A percentile compares a stretch with the other conserved stretches of the same genome.
These are phyloP conservation scores for Pyrgus malvae DNA, from an alignment of 2,888 invertebrate genomes.

Conservation along the genomic window DNA sequence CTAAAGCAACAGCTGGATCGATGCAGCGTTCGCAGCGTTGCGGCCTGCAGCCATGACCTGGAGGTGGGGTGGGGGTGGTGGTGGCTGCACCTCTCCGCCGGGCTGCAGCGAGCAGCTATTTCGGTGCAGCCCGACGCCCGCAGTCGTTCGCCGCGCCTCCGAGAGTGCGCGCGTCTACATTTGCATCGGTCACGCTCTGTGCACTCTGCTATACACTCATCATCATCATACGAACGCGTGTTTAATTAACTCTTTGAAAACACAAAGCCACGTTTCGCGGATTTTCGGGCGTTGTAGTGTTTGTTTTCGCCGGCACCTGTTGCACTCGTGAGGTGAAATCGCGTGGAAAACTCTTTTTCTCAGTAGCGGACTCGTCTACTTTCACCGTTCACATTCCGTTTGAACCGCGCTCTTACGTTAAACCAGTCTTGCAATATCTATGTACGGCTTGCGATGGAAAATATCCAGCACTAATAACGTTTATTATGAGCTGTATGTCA, in stretches of 20 bases:
- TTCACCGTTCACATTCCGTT: constrained; percentile 75
- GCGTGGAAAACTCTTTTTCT: constrained; percentile 77
- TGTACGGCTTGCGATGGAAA: constrained; percentile 23
- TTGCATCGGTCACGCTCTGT: constrained; percentile 52
- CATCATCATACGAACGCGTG: background rate
- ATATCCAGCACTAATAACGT: constrained; percentile 10
- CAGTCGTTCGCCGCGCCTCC: constrained; percentile 71
- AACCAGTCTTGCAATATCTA: constrained; percentile 47
- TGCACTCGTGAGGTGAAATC: constrained; percentile 73
- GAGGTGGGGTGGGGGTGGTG: constrained; percentile 42
- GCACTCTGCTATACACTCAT: constrained; percentile 41
- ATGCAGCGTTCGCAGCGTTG: constrained; percentile 57
- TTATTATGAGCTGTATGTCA: constrained; percentile 18
- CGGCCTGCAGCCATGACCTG: constrained; percentile 75
- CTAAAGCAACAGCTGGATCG: constrained; percentile 74
- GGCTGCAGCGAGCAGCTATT: constrained; percentile 79
- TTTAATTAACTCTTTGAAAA: background rate
- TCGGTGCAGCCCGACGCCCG: constrained; percentile 71
- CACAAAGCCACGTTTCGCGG: background rate
- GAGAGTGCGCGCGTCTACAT: constrained; percentile 58
- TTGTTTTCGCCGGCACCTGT: constrained; percentile 51
- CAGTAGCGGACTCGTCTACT: constrained; percentile 73
- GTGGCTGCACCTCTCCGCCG: constrained; percentile 72
- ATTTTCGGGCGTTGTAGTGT: constrained; percentile 9
- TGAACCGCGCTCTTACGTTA: constrained; percentile 51